phyloP scores from a whole-genome alignment of 1,140 invertebrate species.

The Neodiprion fabricii region DNA sequence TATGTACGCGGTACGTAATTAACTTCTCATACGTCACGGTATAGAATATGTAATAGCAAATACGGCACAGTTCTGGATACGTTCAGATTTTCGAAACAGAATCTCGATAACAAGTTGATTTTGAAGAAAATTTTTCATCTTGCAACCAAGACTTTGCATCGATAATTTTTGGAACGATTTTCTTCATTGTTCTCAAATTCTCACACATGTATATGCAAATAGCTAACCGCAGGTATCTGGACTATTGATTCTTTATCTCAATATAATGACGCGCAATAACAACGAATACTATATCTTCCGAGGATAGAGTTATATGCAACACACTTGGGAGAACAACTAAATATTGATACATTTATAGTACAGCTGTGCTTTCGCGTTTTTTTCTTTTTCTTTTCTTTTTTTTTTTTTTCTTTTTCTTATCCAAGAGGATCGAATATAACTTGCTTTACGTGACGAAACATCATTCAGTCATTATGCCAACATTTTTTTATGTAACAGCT shows the following conservation, averaged over 20 bases:
- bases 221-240: background rate
- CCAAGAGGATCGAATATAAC: too few relatives aligned
- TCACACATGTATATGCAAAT: background rate
- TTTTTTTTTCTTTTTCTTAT: background rate
- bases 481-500: background rate
- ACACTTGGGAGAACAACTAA: background rate
- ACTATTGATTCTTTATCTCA: background rate
- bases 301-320: background rate
- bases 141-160: background rate
- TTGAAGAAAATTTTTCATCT: background rate
- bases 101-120: background rate
- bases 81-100: background rate
- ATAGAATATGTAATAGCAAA: slow-evolving; percentile 23
- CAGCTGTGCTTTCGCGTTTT: background rate
- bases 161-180: background rate
- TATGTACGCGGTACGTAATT: slow-evolving; percentile 22
- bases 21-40: slow-evolving; percentile 20
- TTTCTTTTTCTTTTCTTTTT: background rate
- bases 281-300: background rate
- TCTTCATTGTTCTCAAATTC: background rate
- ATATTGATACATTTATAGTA: background rate
- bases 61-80: slow-evolving; percentile 30
- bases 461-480: background rate
- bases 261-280: background rate
- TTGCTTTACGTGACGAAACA: background rate